A percentile compares a stretch with the other conserved stretches of the same genome.
These are phyloP conservation scores for Pseudorhombus dupliciocellatus DNA, from an alignment of 2,113 vertebrate genomes.

Conservation along the genomic window DNA sequence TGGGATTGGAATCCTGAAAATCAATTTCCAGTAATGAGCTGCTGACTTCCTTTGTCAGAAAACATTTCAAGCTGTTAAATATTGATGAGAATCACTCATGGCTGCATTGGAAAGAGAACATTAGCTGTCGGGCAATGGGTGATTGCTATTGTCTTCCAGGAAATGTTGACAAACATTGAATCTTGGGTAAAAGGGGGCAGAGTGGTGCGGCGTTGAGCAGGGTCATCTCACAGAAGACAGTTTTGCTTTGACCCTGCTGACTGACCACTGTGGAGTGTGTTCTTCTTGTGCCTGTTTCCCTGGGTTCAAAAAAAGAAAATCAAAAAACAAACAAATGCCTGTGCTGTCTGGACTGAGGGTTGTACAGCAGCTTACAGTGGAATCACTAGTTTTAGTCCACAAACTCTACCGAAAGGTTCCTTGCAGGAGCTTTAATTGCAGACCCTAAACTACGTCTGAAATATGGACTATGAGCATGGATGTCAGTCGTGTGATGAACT, in stretches of 20 bases:
- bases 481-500: neutral
- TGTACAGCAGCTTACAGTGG: no score
- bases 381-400: no score
- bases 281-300: no score
- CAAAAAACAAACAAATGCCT: no score
- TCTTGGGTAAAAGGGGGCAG: neutral
- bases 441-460: neutral
- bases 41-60: slow-evolving; percentile 36
- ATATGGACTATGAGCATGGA: neutral
- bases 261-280: no score
- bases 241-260: no score
- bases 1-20: slow-evolving; percentile 20
- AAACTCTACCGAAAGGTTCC: no score
- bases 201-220: neutral
- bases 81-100: slow-evolving; percentile 33
- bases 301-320: no score
- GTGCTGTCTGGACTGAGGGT: no score
- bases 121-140: neutral
- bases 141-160: neutral
- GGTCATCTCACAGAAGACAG: neutral
- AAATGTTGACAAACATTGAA: neutral
- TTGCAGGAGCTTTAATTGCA: no score
- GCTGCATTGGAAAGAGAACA: neutral
- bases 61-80: slow-evolving; percentile 52
- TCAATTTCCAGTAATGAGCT: slow-evolving; percentile 49